Evolutionary conservation across 2,888 invertebrate genomes (phyloP).

Genomic region (Diogma glabrata): DNA sequence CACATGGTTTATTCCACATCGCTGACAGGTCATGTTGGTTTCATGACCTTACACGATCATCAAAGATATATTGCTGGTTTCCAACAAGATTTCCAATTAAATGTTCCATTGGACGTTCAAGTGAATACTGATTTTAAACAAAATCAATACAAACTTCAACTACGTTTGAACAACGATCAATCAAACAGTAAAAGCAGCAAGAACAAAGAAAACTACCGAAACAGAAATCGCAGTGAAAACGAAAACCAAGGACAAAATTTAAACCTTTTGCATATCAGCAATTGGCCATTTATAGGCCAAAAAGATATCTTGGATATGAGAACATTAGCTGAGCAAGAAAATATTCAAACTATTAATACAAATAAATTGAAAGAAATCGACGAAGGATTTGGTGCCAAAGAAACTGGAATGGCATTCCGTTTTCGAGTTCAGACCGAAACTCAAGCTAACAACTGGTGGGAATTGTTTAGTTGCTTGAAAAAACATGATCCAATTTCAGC

Average conservation of each 20-base stretch:
- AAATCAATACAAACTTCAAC: too few relatives aligned
- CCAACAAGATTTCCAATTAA: constrained; percentile 45
- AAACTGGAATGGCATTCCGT: constrained; percentile 43
- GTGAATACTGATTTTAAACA: constrained; percentile 40
- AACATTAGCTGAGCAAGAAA: constrained; percentile 39
- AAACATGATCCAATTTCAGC: constrained; percentile 11
- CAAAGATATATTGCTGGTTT: constrained; percentile 47
- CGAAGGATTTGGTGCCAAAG: constrained; percentile 36
- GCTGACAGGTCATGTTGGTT: constrained; percentile 49
- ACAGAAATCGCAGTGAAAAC: too few relatives aligned
- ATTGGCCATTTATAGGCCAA: constrained; percentile 50
- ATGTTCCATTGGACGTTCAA: constrained; percentile 42
- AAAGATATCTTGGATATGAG: constrained; percentile 44
- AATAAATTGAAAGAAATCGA: constrained; percentile 31
- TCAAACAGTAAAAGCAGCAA: too few relatives aligned
- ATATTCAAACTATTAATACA: constrained; percentile 38
- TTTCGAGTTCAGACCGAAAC: constrained; percentile 42
- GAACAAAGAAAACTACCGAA: too few relatives aligned
- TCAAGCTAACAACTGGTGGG: constrained; percentile 17
- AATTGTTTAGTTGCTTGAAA: not conserved
- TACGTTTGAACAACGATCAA: too few relatives aligned
- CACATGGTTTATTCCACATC: constrained; percentile 42
- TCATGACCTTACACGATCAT: constrained; percentile 49
- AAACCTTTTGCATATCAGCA: constrained; percentile 39
- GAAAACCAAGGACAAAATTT: not conserved